Base-by-base conservation (phyloP, 2,113 vertebrate genomes). In the Rhombomys opimus region DNA sequence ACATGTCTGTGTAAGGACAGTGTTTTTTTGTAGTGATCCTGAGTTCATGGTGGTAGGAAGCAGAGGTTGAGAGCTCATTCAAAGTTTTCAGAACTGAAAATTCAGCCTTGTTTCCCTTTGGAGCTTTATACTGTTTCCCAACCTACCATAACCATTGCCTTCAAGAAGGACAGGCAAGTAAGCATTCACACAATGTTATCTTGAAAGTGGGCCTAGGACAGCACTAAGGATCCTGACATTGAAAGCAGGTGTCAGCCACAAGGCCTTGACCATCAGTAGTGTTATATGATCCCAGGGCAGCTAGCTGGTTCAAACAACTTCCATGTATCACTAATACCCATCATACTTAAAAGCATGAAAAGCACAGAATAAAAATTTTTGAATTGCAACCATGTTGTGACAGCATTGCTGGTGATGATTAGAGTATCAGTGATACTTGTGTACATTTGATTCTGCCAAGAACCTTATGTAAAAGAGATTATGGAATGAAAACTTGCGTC, bases 401-500 rank as follows among this genome's bases (percentile, higher is more conserved):
- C 84, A 95, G 17, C 23, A 80, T 61, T 87, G 22, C 32, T 15
- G 17, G 13, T 91, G 22, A 20, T 50, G 7, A 86, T 77, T 95
- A 86, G 63, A 96, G 59, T 93, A 57, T 2, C 14, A 70, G 23
- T 95, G 67, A 6, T 41, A 3, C 93, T 89, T 81, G 20, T 89
- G 94, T 89, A 35, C 90, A n/a, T 84, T 91, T 89, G 57, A 80
- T 8, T n/a, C 63, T 93, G 88, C 20, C 5, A 93, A 54, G 78
- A 76, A 41, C 78, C 32, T 35, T 35, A 52, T 70, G 46, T 52
- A n/a, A 7, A 54, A 35, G 76, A 35, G 76, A 35, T 65, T 65
- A 67, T 30, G 89, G 67, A 90, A 90, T 89, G 68, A 96, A 94
- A 82, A 82, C 11, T 76, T 75, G 20, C 7, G 57, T 90, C 52